These are phyloP conservation scores for Drosophila prosaltans DNA, from an alignment of 1,140 invertebrate species.

Conservation along the genomic window DNA sequence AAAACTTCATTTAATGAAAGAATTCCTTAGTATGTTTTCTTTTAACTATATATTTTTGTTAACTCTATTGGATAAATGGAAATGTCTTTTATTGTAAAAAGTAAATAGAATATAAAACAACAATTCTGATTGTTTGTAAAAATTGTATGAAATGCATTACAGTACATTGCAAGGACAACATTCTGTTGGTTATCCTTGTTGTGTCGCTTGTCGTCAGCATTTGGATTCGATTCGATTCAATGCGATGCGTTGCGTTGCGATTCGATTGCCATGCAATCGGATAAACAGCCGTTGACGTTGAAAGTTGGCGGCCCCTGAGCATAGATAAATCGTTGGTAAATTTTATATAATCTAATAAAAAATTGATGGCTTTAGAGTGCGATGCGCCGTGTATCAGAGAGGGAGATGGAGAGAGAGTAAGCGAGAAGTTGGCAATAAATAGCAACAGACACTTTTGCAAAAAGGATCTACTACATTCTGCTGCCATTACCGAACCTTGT, in stretches of 20 bases:
- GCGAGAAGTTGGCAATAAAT: slow-evolving; percentile 63
- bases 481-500: slow-evolving; percentile 7
- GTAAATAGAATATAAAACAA: too few relatives aligned
- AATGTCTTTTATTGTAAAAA: too few relatives aligned
- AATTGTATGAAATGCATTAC: not conserved
- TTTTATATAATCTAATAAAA: slow-evolving; percentile 82
- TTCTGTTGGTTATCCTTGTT: slow-evolving; percentile 12
- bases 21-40: too few relatives aligned
- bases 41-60: too few relatives aligned
- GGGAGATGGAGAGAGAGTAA: slow-evolving; percentile 3
- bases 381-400: slow-evolving; percentile 41
- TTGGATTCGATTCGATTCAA: slow-evolving; percentile 15
- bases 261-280: slow-evolving; percentile 44
- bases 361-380: slow-evolving; percentile 76
- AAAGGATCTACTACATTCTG: slow-evolving; percentile 6
- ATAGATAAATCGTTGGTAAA: slow-evolving; percentile 80
- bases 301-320: slow-evolving; percentile 44
- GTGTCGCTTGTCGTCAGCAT: slow-evolving; percentile 35
- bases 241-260: not conserved
- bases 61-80: too few relatives aligned
- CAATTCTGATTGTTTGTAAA: not conserved
- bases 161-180: not conserved
- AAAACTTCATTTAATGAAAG: too few relatives aligned
- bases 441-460: slow-evolving; percentile 55
- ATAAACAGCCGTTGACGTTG: slow-evolving; percentile 28